Conservation (phyloP, 2,888 invertebrate species). For the Heteromurus nitidus region DNA sequence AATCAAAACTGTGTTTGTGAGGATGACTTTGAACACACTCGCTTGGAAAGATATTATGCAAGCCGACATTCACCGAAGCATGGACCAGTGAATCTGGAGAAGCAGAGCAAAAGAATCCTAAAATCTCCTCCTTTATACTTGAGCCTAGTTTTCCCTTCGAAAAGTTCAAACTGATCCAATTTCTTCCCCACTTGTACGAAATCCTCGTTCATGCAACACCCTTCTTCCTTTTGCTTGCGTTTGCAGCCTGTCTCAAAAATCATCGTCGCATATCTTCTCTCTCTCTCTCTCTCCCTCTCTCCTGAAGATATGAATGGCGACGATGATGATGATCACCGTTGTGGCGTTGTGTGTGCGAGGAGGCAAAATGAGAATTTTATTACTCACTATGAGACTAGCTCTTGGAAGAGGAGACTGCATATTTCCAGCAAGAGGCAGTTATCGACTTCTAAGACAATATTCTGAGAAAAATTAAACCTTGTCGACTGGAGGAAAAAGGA, state of each 20-base stretch:
- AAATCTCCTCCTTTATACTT: no score
- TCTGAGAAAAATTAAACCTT: conserved; percentile 42
- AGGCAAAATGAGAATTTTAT: conserved; percentile 42
- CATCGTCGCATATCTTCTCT: no score
- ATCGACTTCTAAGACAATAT: conserved; percentile 21
- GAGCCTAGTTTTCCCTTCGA: no score
- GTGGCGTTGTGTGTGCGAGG: conserved; percentile 24
- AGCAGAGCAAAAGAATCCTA: background rate
- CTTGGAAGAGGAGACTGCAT: background rate
- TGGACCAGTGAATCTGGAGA: conserved; percentile 25
- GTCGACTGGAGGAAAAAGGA: background rate
- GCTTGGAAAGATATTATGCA: conserved; percentile 19
- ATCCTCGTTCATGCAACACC: no score
- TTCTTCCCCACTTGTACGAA: no score
- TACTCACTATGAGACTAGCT: background rate
- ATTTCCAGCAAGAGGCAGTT: background rate
- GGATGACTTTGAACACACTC: conserved; percentile 25
- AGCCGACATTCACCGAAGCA: conserved; percentile 22
- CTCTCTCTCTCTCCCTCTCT: background rate
- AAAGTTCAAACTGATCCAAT: no score
- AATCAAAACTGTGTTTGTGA: conserved; percentile 45
- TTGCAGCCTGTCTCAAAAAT: no score
- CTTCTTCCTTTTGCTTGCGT: no score
- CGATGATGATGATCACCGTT: conserved; percentile 14
- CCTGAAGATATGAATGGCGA: conserved; percentile 24